These are phyloP conservation scores for Lasioglossum albipes DNA, from an alignment of 1,140 invertebrate species.

Conservation along the genomic window DNA sequence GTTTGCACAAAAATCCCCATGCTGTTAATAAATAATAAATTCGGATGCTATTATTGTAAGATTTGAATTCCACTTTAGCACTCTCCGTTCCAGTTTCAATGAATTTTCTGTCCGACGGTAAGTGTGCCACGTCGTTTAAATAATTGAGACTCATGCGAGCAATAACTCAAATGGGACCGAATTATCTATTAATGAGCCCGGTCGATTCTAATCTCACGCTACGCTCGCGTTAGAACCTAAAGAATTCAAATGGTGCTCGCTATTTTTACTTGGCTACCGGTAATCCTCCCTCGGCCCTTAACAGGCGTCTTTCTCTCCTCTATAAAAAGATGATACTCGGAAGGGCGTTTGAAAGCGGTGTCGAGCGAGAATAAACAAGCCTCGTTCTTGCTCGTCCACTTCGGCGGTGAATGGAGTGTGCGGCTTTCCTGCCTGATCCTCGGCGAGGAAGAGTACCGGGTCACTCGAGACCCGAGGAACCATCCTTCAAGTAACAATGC, in stretches of 20 bases:
- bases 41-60: no score
- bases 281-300: neutral
- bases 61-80: no score
- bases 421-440: constrained; percentile 1
- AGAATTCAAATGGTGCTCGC: neutral
- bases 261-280: constrained; percentile 13
- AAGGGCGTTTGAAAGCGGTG: constrained; percentile 4
- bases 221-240: neutral
- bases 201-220: neutral
- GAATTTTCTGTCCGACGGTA: no score
- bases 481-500: no score
- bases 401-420: neutral
- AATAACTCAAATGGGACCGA: neutral
- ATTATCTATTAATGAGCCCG: neutral
- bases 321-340: neutral
- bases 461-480: no score
- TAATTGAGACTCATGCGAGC: no score
- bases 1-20: no score
- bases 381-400: neutral
- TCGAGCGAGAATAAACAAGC: constrained; percentile 6
- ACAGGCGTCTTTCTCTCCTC: neutral
- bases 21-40: no score
- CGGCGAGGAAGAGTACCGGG: neutral
- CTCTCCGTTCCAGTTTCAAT: no score
- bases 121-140: no score